Evolutionary conservation across 2,888 invertebrate genomes (phyloP), one percentile per base, ranked within the genome.

Genomic region (Adela reaumurella): DNA sequence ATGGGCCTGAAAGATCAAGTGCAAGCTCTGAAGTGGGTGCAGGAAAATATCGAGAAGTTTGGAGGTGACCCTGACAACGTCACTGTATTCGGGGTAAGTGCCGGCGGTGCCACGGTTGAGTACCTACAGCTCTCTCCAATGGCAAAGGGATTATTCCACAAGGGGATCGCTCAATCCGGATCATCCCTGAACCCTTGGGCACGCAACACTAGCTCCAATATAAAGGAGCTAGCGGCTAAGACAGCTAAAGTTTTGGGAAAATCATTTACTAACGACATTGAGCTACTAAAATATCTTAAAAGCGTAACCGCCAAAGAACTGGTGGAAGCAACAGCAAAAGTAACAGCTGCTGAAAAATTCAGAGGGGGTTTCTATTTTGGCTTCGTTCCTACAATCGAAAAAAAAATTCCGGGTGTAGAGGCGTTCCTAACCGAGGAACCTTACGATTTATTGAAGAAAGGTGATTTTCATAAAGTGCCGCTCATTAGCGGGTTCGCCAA

Each of bases 161-260:
- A 73, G 64, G 76, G 72, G 1, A 81, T 83, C 49, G 68, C 79
- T 6, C 81, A 82, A 58, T 83, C 83, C n/a, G 82, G 81, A 0
- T 73, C 78, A 1, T 67, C 78, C 8, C 55, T 83, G 42, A 57
- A 67, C 41, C 70, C 66, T 16, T 82, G 81, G 81, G 78, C 77
- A 43, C 68, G 63, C 45, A 70, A 69, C 48, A 60, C 54, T 6
- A 47, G 51, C 3, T 47, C 47, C 5, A 60, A 65, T 19, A 56
- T 70, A 16, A 68, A 63, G 54, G 53, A 61, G 8, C 56, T 70
- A 50, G 70, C 71, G 2, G 51, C 54, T 24, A 62, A 60, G 48
- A 66, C 81, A 53, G 65, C 73, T 3, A 10, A 51, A 1, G 10
- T 65, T 1, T 64, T 67, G 29, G 65, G 64, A 19, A 59, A 62